Percentiles rank a stretch among this genome's conserved stretches.
Conservation (phyloP, 2,888 invertebrate species). For the Polylopha cassiicola region DNA sequence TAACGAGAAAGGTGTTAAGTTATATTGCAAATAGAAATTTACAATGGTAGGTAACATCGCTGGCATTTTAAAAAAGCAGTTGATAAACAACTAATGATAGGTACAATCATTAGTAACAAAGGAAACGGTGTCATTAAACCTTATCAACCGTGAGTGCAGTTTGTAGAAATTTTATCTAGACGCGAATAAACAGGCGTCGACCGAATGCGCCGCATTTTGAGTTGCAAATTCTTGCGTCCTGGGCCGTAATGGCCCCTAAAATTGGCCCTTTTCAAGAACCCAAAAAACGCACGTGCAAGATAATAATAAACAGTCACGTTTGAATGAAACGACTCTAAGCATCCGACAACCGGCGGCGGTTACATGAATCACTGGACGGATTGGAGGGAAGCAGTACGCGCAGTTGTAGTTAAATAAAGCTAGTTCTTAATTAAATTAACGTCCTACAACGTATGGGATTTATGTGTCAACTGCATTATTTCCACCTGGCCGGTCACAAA, state of each 20-base stretch:
- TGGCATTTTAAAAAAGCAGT: too few species aligned
- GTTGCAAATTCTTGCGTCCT: too few species aligned
- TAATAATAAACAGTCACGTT: too few species aligned
- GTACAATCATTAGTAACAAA: slow-evolving; percentile 7
- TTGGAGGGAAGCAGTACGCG: neutral
- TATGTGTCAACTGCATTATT: slow-evolving; percentile 15
- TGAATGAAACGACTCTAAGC: too few species aligned
- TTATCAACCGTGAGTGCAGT: slow-evolving; percentile 13
- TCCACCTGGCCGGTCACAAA: slow-evolving; percentile 8
- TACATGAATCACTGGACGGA: neutral
- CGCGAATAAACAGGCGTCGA: slow-evolving; percentile 6
- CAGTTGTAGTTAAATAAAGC: slow-evolving; percentile 11
- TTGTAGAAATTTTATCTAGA: slow-evolving; percentile 11
- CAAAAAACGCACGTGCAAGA: too few species aligned
- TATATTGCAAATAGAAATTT: slow-evolving; percentile 8
- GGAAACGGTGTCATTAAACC: slow-evolving; percentile 11
- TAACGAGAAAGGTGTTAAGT: slow-evolving; percentile 13
- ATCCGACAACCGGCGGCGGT: neutral
- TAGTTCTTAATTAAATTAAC: slow-evolving; percentile 17
- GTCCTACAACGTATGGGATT: slow-evolving; percentile 4
- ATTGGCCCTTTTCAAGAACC: too few species aligned
- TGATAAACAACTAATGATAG: neutral
- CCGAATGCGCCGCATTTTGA: too few species aligned
- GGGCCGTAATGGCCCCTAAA: too few species aligned
- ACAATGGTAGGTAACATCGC: too few species aligned